These are phyloP conservation scores for Oscheius onirici DNA, from an alignment of 2,888 invertebrate genomes.

Conservation along the genomic window DNA sequence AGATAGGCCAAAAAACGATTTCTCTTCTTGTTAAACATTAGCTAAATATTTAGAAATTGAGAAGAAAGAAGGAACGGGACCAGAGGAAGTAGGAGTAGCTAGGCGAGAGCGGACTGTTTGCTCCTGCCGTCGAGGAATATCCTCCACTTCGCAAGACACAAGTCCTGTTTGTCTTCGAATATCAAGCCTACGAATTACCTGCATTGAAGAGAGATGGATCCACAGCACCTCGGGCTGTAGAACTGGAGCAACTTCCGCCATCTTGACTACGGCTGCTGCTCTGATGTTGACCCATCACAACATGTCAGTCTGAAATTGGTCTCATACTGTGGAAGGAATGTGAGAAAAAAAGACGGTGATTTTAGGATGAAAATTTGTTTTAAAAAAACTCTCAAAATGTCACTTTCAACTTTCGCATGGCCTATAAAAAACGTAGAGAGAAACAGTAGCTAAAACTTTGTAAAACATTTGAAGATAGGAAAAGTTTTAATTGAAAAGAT, in stretches of 20 bases:
- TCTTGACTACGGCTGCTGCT: conserved; percentile 22
- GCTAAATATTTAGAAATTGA: background rate
- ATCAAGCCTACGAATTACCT: background rate
- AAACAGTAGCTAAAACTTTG: no score
- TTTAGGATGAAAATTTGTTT: no score
- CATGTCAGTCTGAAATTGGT: background rate
- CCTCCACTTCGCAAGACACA: conserved; percentile 8
- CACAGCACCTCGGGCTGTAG: background rate
- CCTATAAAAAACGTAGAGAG: no score
- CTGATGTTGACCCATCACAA: conserved; percentile 27
- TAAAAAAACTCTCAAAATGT: no score
- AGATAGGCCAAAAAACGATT: background rate
- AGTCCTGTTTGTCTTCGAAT: background rate
- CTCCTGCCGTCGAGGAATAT: conserved; percentile 8
- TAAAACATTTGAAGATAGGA: no score
- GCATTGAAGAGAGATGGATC: conserved; percentile 31
- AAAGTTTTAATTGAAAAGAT: no score
- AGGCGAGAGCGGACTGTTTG: background rate
- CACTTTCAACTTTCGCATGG: no score
- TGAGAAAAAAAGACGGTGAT: no score
- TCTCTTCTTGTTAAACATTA: background rate
- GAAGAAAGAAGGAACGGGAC: background rate
- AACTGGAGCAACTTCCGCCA: conserved; percentile 29
- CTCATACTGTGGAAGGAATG: no score
- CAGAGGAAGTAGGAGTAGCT: background rate